phyloP scores from a whole-genome alignment of 2,797 vertebrate genomes.

The Synaphobranchus kaupii region DNA sequence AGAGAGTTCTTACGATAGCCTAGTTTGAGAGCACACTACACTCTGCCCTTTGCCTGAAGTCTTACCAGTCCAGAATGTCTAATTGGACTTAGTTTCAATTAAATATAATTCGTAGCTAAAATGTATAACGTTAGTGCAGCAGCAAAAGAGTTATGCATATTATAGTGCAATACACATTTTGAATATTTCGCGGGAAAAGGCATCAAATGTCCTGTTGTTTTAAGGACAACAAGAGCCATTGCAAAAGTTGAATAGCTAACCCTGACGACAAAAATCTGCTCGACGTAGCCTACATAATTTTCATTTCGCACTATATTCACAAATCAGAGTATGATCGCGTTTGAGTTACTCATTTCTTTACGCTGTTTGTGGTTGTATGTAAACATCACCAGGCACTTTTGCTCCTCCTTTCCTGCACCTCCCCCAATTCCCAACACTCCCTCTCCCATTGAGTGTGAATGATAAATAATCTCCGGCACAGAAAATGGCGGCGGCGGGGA shows the following conservation, averaged over 20 bases:
- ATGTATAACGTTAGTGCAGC: too few relatives aligned
- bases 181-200: neutral
- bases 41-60: too few relatives aligned
- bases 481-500: constrained; percentile 85
- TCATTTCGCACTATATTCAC: neutral
- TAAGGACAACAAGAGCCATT: neutral
- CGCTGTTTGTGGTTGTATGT: constrained; percentile 39
- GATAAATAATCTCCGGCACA: constrained; percentile 69
- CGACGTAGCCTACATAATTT: too few relatives aligned
- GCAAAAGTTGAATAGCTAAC: neutral
- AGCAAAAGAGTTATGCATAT: too few relatives aligned
- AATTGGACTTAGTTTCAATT: too few relatives aligned
- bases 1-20: neutral
- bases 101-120: too few relatives aligned
- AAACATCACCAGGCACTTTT: constrained; percentile 42
- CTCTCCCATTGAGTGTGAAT: constrained; percentile 62
- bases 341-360: constrained; percentile 15
- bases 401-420: constrained; percentile 12
- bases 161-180: neutral
- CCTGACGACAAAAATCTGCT: neutral
- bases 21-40: too few relatives aligned
- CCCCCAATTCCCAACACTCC: constrained; percentile 55
- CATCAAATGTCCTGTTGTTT: neutral
- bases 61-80: too few relatives aligned
- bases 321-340: neutral